Percentiles rank a stretch among this genome's conserved stretches.
These are phyloP conservation scores for Phalera bucephala DNA, from an alignment of 2,888 invertebrate genomes.

Conservation along the genomic window DNA sequence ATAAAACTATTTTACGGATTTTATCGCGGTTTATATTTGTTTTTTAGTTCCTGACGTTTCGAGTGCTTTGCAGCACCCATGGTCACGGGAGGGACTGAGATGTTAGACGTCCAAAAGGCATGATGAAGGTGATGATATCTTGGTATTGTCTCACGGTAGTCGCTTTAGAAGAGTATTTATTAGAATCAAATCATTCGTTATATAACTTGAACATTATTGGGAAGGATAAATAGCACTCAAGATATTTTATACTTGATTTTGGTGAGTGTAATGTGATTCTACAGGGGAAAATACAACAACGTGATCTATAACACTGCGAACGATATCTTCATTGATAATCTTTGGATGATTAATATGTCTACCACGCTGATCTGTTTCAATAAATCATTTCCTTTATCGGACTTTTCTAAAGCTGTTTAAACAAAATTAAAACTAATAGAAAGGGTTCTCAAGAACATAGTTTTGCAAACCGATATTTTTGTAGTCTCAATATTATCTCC, in stretches of 20 bases:
- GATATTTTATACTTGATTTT: constrained; percentile 14
- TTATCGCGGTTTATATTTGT: constrained; percentile 3
- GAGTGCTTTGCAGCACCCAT: no score
- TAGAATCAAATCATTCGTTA: constrained; percentile 13
- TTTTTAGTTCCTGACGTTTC: no score
- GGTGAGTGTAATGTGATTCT: constrained; percentile 11
- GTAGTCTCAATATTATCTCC: constrained; percentile 4
- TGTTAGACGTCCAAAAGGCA: no score
- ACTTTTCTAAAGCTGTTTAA: constrained; percentile 6
- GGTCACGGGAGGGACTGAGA: no score
- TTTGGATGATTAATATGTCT: constrained; percentile 9
- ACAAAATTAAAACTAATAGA: constrained; percentile 11
- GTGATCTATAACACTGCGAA: constrained; percentile 9
- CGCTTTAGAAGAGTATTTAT: constrained; percentile 9
- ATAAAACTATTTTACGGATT: constrained; percentile 8
- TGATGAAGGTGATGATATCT: constrained; percentile 1
- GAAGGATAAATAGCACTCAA: constrained; percentile 13
- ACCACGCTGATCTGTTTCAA: constrained; percentile 5
- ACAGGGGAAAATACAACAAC: constrained; percentile 12
- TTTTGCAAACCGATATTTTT: constrained; percentile 8
- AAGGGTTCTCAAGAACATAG: constrained; percentile 8
- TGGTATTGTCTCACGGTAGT: no score
- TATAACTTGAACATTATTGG: constrained; percentile 16
- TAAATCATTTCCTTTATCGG: constrained; percentile 1
- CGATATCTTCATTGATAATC: constrained; percentile 4